Evolutionary conservation across 2,888 invertebrate species (phyloP), one percentile per base, ranked within the genome.

Genomic region (Elaeidobius kamerunicus): DNA sequence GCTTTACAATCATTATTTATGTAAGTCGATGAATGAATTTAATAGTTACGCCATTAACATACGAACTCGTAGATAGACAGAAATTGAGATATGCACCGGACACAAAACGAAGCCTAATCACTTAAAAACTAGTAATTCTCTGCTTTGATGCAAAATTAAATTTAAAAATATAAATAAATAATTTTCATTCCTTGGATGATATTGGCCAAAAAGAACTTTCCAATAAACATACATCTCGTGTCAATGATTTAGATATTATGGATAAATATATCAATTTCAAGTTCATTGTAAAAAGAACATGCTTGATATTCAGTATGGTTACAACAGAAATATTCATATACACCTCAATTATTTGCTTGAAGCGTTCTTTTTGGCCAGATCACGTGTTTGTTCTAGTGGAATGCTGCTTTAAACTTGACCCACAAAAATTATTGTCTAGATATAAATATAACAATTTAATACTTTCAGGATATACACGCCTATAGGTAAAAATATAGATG

Each of bases 401-500:
- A 53, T 53, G 52, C 52, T 34, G 51, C 34, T 32, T 52, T 46
- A 46, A 19, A 28, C 30, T 46, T 41, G 40, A 28, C 35, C 34
- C 36, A 28, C 34, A 38, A 40, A 52, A 52, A 46, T 53, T 53
- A 53, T 53, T 53, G 52, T 53, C 52, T 53, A 53, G 50, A 50
- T 38, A 52, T 46, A 46, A 52, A 47, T 53, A 53, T 48, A 53
- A 44, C 40, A 51, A 38, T 45, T 45, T 30, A 39, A 51, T 46
- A 52, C 38, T 52, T 50, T 43, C 30, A 9, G 19, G 23, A 28
- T 51, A 30, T 51, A 51, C 40, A 51, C 20, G 28, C 35, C n/a
- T n/a, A 23, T 32, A 35, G 23, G 35, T 46, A 39, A 52, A 52
- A 45, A 45, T 52, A 52, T 32, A 35, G 36, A 41, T 32, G 46